phyloP scores from a whole-genome alignment of 2,888 invertebrate genomes.

The Lysandra coridon region DNA sequence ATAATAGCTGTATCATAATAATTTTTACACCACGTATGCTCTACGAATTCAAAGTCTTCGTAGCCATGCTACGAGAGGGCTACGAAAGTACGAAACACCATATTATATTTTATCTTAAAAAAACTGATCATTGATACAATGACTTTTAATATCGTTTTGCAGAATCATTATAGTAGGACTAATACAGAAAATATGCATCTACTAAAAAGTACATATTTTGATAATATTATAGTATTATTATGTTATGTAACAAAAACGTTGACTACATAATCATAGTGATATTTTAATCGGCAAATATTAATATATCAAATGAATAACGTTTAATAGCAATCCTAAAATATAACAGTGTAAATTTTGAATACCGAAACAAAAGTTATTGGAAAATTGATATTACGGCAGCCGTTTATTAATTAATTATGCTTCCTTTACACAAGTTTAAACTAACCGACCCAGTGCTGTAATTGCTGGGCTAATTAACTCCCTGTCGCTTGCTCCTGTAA shows the following conservation, averaged over 20 bases:
- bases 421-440: conserved; percentile 39
- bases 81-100: no score
- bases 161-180: no score
- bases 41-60: no score
- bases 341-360: neutral
- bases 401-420: conserved; percentile 23
- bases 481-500: conserved; percentile 39
- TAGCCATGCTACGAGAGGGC: no score
- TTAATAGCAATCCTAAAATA: neutral
- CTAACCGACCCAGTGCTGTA: conserved; percentile 47
- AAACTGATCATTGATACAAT: no score
- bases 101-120: no score
- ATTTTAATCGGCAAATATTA: neutral
- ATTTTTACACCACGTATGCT: no score
- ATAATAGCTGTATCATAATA: no score
- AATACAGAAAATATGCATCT: no score
- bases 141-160: no score
- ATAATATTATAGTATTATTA: no score
- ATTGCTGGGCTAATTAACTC: conserved; percentile 47
- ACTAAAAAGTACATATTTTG: no score
- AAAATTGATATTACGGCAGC: neutral
- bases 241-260: neutral
- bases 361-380: neutral
- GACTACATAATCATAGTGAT: neutral
- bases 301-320: neutral